These are phyloP conservation scores for Apamea monoglypha DNA, from an alignment of 2,888 invertebrate genomes.

Conservation along the genomic window DNA sequence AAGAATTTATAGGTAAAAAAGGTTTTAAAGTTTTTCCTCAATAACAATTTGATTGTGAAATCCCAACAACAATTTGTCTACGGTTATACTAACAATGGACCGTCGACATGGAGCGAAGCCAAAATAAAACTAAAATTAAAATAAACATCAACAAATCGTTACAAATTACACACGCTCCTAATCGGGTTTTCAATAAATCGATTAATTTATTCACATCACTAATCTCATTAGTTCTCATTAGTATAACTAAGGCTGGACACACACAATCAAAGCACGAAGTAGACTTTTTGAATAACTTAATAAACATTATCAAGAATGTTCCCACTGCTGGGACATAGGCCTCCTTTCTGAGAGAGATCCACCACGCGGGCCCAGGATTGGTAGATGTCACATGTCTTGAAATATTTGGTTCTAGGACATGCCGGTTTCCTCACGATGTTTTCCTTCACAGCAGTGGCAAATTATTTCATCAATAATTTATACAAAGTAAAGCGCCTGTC, in stretches of 20 bases:
- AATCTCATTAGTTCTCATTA: conserved; percentile 61
- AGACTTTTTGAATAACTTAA: not conserved
- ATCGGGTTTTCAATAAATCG: conserved; percentile 59
- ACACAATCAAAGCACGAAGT: conserved; percentile 1
- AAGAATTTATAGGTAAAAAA: not conserved
- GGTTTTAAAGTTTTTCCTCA: not conserved
- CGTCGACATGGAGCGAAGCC: not conserved
- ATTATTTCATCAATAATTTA: too few relatives aligned
- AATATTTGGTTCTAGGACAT: too few relatives aligned
- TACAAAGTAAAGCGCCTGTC: too few relatives aligned
- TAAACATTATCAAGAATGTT: not conserved
- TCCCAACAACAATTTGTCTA: conserved; percentile 4
- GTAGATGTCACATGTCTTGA: too few relatives aligned
- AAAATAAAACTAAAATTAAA: conserved; percentile 34
- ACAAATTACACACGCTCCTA: conserved; percentile 57
- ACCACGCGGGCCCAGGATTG: too few relatives aligned
- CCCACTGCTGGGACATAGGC: not conserved
- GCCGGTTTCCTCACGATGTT: too few relatives aligned
- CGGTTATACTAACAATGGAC: conserved; percentile 16
- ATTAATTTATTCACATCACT: conserved; percentile 64
- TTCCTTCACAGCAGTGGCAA: too few relatives aligned
- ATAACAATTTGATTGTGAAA: not conserved
- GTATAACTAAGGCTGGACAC: conserved; percentile 24
- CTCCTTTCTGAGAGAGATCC: not conserved
- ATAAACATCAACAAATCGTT: conserved; percentile 53